A percentile compares a stretch with the other conserved stretches of the same genome.
These are phyloP conservation scores for Chalcis sispes DNA, from an alignment of 2,888 invertebrate species.

Conservation along the genomic window DNA sequence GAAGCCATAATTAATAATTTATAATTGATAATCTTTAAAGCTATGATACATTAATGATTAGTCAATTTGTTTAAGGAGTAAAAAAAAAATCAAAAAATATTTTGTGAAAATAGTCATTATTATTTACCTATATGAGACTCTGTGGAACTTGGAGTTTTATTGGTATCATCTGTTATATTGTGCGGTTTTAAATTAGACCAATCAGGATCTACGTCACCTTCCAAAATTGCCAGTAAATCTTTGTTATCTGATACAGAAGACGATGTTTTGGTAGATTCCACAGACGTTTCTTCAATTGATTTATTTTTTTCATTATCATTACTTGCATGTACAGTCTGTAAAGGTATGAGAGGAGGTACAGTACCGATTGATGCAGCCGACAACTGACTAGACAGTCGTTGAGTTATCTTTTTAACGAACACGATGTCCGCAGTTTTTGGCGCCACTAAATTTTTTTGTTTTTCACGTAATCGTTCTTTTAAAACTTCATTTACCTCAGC, in stretches of 20 bases:
- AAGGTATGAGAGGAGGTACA: constrained; percentile 63
- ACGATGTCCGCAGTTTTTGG: constrained; percentile 76
- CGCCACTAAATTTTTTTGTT: constrained; percentile 74
- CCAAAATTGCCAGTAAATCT: constrained; percentile 79
- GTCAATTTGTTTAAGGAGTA: not conserved
- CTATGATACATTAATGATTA: too few relatives aligned
- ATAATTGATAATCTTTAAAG: not conserved
- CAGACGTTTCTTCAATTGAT: constrained; percentile 43
- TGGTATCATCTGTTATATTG: constrained; percentile 50
- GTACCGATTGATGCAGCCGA: constrained; percentile 62
- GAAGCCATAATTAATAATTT: not conserved
- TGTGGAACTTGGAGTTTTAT: constrained; percentile 56
- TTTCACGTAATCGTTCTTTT: constrained; percentile 77
- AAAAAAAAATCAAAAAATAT: not conserved
- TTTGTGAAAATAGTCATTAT: constrained; percentile 1
- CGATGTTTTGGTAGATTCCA: constrained; percentile 11
- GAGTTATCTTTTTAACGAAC: constrained; percentile 78
- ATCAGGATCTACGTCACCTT: constrained; percentile 78
- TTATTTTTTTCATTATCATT: constrained; percentile 54
- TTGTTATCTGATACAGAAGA: constrained; percentile 75
- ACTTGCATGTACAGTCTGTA: constrained; percentile 50
- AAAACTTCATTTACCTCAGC: constrained; percentile 79
- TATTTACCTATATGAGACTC: constrained; percentile 21
- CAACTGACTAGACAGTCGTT: constrained; percentile 77
- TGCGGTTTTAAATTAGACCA: constrained; percentile 73